Evolutionary conservation across 2,113 vertebrate genomes (phyloP).

Genomic region (Sylvietta virens): DNA sequence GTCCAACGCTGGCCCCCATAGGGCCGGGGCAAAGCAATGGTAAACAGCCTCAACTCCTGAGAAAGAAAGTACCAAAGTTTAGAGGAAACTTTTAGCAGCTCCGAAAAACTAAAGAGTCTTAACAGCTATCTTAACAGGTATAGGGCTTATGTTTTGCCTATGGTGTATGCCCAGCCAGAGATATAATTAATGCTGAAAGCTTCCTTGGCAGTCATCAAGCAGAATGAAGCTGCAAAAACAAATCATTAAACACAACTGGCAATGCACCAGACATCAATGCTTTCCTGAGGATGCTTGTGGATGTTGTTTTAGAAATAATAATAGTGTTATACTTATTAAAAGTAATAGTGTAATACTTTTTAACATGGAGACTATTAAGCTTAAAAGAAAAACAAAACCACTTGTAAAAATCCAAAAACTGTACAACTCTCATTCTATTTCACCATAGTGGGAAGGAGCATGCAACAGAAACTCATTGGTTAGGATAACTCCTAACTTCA

Average conservation of each 20-base stretch:
- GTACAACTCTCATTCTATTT: neutral
- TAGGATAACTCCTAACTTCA: neutral
- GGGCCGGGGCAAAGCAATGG: neutral
- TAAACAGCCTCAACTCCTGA: slow-evolving; percentile 22
- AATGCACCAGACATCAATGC: neutral
- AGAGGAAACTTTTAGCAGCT: neutral
- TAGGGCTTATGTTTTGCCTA: neutral
- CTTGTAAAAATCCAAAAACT: neutral
- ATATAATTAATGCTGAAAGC: slow-evolving; percentile 31
- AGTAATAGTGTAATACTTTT: neutral
- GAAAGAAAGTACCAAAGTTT: slow-evolving; percentile 33
- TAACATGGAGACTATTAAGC: neutral
- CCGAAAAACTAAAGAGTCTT: neutral
- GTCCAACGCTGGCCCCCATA: slow-evolving; percentile 8
- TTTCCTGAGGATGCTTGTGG: neutral
- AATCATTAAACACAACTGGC: slow-evolving; percentile 13
- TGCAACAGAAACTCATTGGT: neutral
- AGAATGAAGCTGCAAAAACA: slow-evolving; percentile 4
- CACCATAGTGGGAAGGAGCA: neutral
- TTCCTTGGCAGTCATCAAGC: neutral
- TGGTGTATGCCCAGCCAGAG: neutral
- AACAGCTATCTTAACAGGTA: neutral
- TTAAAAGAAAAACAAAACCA: neutral
- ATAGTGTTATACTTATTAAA: neutral
- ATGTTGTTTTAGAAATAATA: neutral